Percentiles rank a stretch among this genome's conserved stretches.
These are phyloP conservation scores for Atta cephalotes DNA, from an alignment of 1,140 invertebrate genomes.

Conservation along the genomic window DNA sequence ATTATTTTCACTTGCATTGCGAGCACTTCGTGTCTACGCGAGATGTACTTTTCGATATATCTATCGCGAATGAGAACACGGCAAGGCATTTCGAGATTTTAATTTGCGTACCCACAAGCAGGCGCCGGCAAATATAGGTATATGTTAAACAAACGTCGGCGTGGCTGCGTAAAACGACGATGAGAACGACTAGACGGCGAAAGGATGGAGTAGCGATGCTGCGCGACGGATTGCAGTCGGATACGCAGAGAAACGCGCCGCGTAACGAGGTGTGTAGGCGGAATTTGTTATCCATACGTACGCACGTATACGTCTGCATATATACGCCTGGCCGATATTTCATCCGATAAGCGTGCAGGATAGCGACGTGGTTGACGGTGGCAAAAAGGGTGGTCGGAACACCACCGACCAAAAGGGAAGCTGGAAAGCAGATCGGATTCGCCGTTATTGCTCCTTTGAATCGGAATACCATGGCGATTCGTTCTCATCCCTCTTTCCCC, in stretches of 20 bases:
- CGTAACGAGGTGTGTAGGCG: conserved; percentile 27
- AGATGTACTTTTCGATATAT: neutral
- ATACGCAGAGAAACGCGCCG: conserved; percentile 3
- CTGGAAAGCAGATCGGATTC: conserved; percentile 76
- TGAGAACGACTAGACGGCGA: neutral
- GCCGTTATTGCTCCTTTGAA: conserved; percentile 80
- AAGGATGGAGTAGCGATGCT: conserved; percentile 4
- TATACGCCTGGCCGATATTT: conserved; percentile 72
- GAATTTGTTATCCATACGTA: neutral
- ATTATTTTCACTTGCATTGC: neutral
- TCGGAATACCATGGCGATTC: conserved; percentile 75
- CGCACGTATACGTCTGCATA: neutral
- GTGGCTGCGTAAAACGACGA: neutral
- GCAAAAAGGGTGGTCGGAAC: conserved; percentile 64
- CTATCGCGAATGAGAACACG: neutral
- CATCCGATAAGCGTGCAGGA: conserved; percentile 72
- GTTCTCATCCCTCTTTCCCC: conserved; percentile 53
- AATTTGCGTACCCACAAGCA: conserved; percentile 22
- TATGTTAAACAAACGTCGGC: conserved; percentile 27
- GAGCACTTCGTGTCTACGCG: conserved; percentile 2
- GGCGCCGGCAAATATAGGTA: neutral
- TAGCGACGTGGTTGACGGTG: conserved; percentile 74
- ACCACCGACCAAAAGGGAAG: conserved; percentile 59
- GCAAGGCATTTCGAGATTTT: conserved; percentile 35
- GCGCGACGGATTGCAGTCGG: conserved; percentile 34